phyloP scores from a whole-genome alignment of 2,888 invertebrate genomes.

The Tetropium fuscum region DNA sequence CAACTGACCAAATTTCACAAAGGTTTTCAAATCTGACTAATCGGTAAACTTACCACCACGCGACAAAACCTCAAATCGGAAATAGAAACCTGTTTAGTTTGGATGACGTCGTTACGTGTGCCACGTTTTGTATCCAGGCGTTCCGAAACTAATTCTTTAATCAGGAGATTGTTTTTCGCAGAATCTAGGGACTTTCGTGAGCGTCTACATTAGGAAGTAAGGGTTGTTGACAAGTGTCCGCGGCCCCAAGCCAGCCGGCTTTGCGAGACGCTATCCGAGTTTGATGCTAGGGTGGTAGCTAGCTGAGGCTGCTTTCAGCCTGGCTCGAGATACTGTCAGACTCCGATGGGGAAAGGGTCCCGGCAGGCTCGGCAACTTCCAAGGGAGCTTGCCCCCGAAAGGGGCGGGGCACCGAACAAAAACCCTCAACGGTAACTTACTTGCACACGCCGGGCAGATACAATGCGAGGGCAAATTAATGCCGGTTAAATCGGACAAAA shows the following conservation, averaged over 20 bases:
- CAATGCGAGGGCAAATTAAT: conserved; percentile 2
- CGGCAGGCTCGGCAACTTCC: background rate
- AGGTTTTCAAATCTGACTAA: too few species aligned
- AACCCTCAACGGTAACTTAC: conserved; percentile 13
- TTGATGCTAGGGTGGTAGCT: conserved; percentile 8
- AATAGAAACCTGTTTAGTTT: too few species aligned
- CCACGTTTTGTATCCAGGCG: too few species aligned
- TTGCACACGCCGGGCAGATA: background rate
- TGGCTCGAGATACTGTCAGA: conserved; percentile 11
- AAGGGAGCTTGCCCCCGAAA: conserved; percentile 10
- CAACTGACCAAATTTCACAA: too few species aligned
- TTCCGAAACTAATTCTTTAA: too few species aligned
- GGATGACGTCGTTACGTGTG: too few species aligned
- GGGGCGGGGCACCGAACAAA: conserved; percentile 13
- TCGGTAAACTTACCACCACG: too few species aligned
- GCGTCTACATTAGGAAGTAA: background rate
- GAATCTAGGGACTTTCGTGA: too few species aligned
- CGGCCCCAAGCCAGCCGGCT: background rate
- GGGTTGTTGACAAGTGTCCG: conserved; percentile 1
- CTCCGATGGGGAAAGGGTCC: conserved; percentile 11
- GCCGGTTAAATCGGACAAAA: too few species aligned
- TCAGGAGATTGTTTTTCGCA: too few species aligned
- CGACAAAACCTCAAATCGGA: too few species aligned
- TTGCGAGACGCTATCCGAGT: conserved; percentile 8
- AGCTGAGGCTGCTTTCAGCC: background rate